phyloP scores from a whole-genome alignment of 2,113 vertebrate species.

The Tamias sibiricus region DNA sequence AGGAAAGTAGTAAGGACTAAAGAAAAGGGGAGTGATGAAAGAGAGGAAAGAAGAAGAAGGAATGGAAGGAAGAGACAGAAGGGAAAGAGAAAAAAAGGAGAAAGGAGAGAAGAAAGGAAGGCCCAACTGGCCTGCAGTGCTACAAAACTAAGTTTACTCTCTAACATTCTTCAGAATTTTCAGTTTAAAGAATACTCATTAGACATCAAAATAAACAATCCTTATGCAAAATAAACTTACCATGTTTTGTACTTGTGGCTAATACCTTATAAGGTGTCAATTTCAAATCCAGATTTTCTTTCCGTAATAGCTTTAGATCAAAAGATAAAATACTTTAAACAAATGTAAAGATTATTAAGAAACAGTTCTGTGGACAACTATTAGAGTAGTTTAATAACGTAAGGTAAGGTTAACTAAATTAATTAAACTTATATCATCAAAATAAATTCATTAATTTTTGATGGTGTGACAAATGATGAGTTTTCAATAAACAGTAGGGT shows the following conservation, averaged over 20 bases:
- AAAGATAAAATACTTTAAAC: conserved; percentile 61
- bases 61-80: too few species aligned
- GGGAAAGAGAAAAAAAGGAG: too few species aligned
- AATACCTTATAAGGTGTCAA: conserved; percentile 98
- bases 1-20: neutral
- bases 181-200: neutral
- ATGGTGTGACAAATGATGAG: neutral
- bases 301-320: conserved; percentile 91
- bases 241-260: conserved; percentile 98
- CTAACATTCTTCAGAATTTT: neutral
- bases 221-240: conserved; percentile 82
- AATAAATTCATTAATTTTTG: neutral
- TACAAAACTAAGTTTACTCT: neutral
- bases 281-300: conserved; percentile 98
- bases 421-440: neutral
- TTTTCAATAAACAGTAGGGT: neutral
- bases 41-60: too few species aligned
- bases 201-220: neutral
- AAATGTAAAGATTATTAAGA: neutral
- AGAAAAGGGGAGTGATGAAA: too few species aligned
- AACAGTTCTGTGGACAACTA: neutral
- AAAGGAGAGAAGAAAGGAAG: neutral
- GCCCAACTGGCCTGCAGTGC: neutral
- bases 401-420: neutral
- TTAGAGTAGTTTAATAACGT: neutral